Evolutionary conservation across 2,113 vertebrate species (phyloP).

Genomic region (Ciconia stormi): DNA sequence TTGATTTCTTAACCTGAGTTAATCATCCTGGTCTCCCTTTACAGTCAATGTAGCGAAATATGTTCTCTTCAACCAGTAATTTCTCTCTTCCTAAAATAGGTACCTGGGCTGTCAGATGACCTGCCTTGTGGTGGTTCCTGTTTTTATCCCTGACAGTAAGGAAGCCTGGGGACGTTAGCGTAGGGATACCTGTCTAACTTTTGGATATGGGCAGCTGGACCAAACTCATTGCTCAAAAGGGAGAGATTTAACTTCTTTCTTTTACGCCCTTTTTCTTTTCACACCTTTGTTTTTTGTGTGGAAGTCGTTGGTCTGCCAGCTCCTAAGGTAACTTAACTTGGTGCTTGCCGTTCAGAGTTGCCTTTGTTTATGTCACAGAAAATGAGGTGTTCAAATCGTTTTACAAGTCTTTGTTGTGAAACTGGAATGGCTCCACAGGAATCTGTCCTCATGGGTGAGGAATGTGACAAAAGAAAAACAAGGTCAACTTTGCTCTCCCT

Average conservation of each 20-base stretch:
- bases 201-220: background rate
- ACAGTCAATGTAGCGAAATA: background rate
- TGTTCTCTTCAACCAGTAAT: background rate
- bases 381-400: constrained; percentile 13
- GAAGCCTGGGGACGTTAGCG: background rate
- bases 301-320: background rate
- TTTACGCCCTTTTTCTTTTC: background rate
- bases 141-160: background rate
- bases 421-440: constrained; percentile 9
- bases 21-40: background rate
- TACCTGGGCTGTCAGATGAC: background rate
- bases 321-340: background rate
- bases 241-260: background rate
- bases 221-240: background rate
- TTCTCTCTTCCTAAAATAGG: background rate
- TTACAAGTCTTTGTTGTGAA: constrained; percentile 36
- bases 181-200: background rate
- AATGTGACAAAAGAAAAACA: constrained; percentile 26
- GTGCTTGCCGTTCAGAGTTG: background rate
- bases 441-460: constrained; percentile 32
- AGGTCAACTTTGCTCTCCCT: constrained; percentile 24
- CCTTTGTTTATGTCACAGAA: constrained; percentile 37
- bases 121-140: background rate
- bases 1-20: background rate
- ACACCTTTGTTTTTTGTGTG: background rate